These are phyloP conservation scores for Tholera decimalis DNA, from an alignment of 2,888 invertebrate genomes.

Conservation along the genomic window DNA sequence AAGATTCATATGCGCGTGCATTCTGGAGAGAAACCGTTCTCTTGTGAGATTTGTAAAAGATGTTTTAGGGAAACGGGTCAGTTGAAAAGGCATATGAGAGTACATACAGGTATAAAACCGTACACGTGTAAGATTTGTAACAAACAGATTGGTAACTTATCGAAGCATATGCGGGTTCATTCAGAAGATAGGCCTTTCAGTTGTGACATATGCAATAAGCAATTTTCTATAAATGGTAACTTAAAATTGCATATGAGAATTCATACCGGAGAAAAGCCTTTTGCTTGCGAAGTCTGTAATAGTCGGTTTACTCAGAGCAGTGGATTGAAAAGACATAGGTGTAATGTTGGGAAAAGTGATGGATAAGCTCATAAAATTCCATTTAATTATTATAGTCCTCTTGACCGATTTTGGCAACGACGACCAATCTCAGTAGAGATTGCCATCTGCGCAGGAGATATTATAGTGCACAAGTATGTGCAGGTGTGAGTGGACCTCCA, in stretches of 20 bases:
- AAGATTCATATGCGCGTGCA: slow-evolving; percentile 87
- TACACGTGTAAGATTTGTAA: slow-evolving; percentile 86
- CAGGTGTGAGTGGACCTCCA: too few species aligned
- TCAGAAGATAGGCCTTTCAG: slow-evolving; percentile 76
- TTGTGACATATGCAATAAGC: slow-evolving; percentile 78
- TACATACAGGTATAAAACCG: slow-evolving; percentile 83
- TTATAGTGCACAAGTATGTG: too few species aligned
- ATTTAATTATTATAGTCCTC: too few species aligned
- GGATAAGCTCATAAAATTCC: slow-evolving; percentile 23
- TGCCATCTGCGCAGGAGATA: too few species aligned
- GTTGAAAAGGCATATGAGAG: slow-evolving; percentile 82
- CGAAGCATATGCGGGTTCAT: slow-evolving; percentile 85
- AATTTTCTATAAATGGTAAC: slow-evolving; percentile 78
- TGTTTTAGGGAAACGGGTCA: slow-evolving; percentile 84
- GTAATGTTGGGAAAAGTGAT: slow-evolving; percentile 65
- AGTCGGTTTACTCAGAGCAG: slow-evolving; percentile 77
- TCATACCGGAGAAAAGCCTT: slow-evolving; percentile 75
- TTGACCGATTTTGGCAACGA: too few species aligned
- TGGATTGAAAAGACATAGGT: slow-evolving; percentile 76
- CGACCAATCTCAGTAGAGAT: too few species aligned
- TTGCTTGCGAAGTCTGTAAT: slow-evolving; percentile 73
- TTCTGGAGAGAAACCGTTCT: slow-evolving; percentile 83
- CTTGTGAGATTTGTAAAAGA: slow-evolving; percentile 82
- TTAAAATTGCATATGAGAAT: slow-evolving; percentile 79
- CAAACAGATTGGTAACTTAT: slow-evolving; percentile 85